These are phyloP conservation scores for Desmodus rotundus DNA, from an alignment of 2,113 vertebrate species.

Conservation along the genomic window DNA sequence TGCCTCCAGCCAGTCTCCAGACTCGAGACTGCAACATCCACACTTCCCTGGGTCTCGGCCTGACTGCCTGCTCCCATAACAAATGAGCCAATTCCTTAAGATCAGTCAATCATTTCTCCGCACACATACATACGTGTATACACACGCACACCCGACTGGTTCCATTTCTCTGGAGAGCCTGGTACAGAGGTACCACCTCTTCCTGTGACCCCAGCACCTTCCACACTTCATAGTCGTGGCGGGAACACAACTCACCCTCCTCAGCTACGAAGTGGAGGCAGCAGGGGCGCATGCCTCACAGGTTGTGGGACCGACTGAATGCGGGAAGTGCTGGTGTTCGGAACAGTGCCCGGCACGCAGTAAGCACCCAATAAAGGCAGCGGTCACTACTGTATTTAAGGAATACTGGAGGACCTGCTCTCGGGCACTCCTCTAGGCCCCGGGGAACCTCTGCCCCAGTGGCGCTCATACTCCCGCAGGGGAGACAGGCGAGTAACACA, in stretches of 20 bases:
- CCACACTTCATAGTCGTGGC: rapidly evolving
- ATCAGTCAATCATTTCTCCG: not conserved
- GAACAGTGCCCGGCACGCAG: not conserved
- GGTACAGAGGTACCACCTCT: not conserved
- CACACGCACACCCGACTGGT: rapidly evolving
- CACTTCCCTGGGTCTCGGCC: not conserved
- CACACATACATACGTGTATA: not conserved
- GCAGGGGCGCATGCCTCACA: not conserved
- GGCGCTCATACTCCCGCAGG: not conserved
- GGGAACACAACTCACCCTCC: not conserved
- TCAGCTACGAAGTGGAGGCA: not conserved
- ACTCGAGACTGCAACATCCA: not conserved
- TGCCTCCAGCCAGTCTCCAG: not conserved
- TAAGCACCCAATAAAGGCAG: not conserved
- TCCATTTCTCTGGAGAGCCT: not conserved
- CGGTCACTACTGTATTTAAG: not conserved
- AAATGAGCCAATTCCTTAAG: not conserved
- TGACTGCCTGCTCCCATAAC: not conserved
- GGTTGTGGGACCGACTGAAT: not conserved
- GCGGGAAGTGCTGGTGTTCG: not conserved
- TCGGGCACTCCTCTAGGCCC: not conserved
- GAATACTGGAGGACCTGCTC: not conserved
- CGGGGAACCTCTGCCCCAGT: not conserved
- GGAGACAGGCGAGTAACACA: not conserved
- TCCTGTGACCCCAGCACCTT: not conserved